Evolutionary conservation across 1,140 invertebrate genomes (phyloP), one percentile per base, ranked within the genome.

Genomic region (Holotrichia oblita): DNA sequence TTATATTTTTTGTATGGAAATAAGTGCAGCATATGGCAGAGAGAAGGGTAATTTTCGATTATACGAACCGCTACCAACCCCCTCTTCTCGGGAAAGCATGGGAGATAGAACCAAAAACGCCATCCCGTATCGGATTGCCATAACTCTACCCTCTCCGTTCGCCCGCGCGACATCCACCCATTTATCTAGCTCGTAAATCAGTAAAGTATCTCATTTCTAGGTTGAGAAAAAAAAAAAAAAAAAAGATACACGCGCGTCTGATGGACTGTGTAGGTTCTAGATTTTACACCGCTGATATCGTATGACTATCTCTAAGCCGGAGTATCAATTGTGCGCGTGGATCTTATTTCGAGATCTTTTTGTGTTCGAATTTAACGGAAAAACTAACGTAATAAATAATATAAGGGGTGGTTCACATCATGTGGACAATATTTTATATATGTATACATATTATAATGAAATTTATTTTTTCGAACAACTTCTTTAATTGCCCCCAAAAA

Each of bases 1-100:
- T 69, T 69, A 69, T 69, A 69, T 22, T 69, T 69, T 69, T 69
- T 69, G 61, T 69, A 69, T 69, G 61, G 61, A 69, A 69, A 69
- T 69, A 69, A 69, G 61, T 69, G 61, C 22, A 34, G 61, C 61
- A 69, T 69, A 69, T 69, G 61, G 61, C 22, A n/a, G 61, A 69
- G 61, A 17, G 61, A 69, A 69, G 61, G 61, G 61, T 69, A 69
- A 69, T 69, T 69, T 69, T 69, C 61, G 61, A 69, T 69, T 69
- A 34, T 34, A 69, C 61, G 61, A 69, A 69, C 61, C 61, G 27
- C 27, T 34, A 34, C 27, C 27, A 34, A 69, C 22, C 61, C 61
- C 27, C 27, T 69, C 24, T 27, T n/a, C n/a, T n/a, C n/a, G 20
- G 22, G 27, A 3, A 34, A 34, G 17, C 61, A 34, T 34, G 27